Base-by-base conservation (phyloP, 2,113 vertebrate species). In the Engystomops pustulosus region DNA sequence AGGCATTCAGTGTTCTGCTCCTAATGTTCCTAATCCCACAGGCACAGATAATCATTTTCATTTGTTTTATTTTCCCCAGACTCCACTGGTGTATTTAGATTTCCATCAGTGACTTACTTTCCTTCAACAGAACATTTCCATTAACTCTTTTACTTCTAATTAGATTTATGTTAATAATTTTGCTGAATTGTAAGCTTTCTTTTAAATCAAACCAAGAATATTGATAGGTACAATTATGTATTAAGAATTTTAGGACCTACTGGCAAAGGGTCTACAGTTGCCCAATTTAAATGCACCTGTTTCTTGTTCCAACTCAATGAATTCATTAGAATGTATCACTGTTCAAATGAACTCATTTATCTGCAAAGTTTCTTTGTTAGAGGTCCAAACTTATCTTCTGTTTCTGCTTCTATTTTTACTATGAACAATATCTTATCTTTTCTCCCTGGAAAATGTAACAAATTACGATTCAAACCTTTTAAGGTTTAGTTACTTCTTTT, bases 31-130 rank as follows among this genome's bases (percentile, higher is more conserved):
- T 60, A 72, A 82, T 82, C 81, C 81, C 81, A 75, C 58, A 75
- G 71, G 81, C 81, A 83, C 27, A 47, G 27, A 83, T 83, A 67
- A 83, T 76, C 44, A 65, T 83, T 83, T 83, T 15, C 81, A 82
- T 82, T 82, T 82, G 69, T 82, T 72, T 67, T 83, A 83, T 76
- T 51, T 51, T 49, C 71, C 70, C 79, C 14, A 70, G 65, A 70
- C 49, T 74, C 41, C 45, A 51, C 55, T 76, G 58, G 58, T 83
- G 36, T 72, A 60, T 60, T 83, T 83, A 55, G 41, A 75, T 76
- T 83, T 65, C 44, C 58, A 47, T 75, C 71, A 32, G 49, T 74
- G 32, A n/a, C 36, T 82, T 72, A 10, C 70, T 49, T 83, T 83
- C 2, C 47, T 47, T 62, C 11, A 47, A 18, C 14, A 11, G 34